These are phyloP conservation scores for Nyctereutes procyonoides DNA, from an alignment of 2,113 vertebrate species.

Conservation along the genomic window DNA sequence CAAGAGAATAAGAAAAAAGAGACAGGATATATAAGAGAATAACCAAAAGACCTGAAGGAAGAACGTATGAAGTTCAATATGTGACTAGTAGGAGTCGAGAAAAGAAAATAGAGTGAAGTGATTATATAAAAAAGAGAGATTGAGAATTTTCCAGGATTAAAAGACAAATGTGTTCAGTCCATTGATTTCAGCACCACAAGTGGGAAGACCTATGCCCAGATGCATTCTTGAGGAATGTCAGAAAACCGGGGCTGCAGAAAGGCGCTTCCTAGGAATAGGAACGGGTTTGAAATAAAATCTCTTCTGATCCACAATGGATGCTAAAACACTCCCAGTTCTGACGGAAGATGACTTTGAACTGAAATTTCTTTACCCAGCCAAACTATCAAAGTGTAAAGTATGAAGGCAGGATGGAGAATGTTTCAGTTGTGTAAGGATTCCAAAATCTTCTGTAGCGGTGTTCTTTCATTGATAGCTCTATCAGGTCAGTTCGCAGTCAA, in stretches of 20 bases:
- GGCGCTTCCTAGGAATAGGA: not conserved
- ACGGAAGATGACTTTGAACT: not conserved
- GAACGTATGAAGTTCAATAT: not conserved
- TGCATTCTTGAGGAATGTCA: not conserved
- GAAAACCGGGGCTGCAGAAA: not conserved
- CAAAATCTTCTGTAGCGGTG: no score
- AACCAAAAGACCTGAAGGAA: not conserved
- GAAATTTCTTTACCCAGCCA: not conserved
- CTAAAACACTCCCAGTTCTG: not conserved
- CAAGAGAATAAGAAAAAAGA: not conserved
- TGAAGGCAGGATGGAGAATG: not conserved
- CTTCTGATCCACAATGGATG: not conserved
- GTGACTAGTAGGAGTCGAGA: not conserved
- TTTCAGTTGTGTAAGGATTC: no score
- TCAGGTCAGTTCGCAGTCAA: not conserved
- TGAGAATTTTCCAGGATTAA: not conserved
- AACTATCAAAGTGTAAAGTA: not conserved
- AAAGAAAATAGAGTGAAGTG: not conserved
- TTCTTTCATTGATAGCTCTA: not conserved
- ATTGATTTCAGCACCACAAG: not conserved
- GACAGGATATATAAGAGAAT: not conserved
- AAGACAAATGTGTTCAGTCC: not conserved
- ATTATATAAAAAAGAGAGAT: not conserved
- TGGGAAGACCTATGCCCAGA: not conserved
- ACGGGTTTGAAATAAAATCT: not conserved